Percentiles rank a stretch among this genome's conserved stretches.
These are phyloP conservation scores for Pycnomerus fuliginosus DNA, from an alignment of 2,888 invertebrate species.

Conservation along the genomic window DNA sequence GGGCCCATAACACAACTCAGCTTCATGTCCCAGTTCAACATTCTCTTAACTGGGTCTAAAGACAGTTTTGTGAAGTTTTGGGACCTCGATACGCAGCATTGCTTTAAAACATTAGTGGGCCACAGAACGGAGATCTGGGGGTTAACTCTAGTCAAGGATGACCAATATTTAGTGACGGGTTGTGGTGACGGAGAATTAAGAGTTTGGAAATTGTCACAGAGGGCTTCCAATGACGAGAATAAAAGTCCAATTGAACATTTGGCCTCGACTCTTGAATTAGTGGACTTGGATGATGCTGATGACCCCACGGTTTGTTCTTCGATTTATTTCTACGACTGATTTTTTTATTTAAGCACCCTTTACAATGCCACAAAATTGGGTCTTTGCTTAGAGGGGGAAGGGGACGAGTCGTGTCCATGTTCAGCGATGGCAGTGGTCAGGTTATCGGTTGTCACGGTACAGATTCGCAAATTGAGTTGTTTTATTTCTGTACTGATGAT, in stretches of 20 bases:
- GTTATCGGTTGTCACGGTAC: conserved; percentile 82
- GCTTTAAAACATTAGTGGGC: conserved; percentile 92
- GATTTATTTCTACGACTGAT: too few species aligned
- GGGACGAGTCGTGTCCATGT: conserved; percentile 76
- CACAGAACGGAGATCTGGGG: conserved; percentile 84
- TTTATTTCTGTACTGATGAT: conserved; percentile 73
- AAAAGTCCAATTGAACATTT: conserved; percentile 55
- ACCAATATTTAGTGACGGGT: conserved; percentile 84
- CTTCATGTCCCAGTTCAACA: conserved; percentile 69
- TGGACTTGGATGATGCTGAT: conserved; percentile 58
- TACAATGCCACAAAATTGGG: conserved; percentile 78
- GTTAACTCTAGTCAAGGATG: conserved; percentile 74
- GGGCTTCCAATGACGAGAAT: conserved; percentile 53
- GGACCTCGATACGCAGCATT: conserved; percentile 93
- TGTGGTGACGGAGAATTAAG: conserved; percentile 80
- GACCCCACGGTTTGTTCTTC: conserved; percentile 56
- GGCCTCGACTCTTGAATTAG: conserved; percentile 54
- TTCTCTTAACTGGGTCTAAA: conserved; percentile 81
- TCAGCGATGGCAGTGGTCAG: conserved; percentile 69
- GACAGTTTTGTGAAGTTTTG: conserved; percentile 96
- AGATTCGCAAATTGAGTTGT: conserved; percentile 79
- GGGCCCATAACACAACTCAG: conserved; percentile 80
- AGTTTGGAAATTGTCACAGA: conserved; percentile 76
- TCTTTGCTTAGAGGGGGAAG: conserved; percentile 74
- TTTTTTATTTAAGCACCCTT: conserved; percentile 56